These are phyloP conservation scores for Cepaea nemoralis DNA, from an alignment of 1,140 invertebrate genomes.

Conservation along the genomic window DNA sequence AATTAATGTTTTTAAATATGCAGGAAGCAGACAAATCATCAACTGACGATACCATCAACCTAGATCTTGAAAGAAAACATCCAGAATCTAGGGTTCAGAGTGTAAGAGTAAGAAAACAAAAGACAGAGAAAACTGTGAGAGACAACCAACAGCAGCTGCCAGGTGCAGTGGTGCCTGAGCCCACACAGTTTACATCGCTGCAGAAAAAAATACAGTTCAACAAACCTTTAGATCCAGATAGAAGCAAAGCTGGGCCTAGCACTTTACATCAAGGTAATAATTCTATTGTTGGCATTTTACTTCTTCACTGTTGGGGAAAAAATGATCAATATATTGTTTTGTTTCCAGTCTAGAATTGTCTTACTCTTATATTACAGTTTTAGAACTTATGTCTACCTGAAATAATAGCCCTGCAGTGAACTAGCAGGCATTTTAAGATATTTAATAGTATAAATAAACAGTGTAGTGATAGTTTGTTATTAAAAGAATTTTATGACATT, in stretches of 20 bases:
- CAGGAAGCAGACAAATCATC: slow-evolving; percentile 26
- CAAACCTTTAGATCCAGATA: slow-evolving; percentile 5
- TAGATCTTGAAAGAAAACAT: neutral
- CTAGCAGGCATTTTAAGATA: too few species aligned
- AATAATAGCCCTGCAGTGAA: too few species aligned
- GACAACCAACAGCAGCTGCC: neutral
- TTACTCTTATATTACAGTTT: too few species aligned
- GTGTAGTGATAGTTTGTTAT: too few species aligned
- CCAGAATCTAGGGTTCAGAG: neutral
- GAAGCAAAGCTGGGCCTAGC: neutral
- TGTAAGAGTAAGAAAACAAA: neutral
- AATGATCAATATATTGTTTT: too few species aligned
- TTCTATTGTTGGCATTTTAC: too few species aligned
- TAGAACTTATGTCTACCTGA: too few species aligned
- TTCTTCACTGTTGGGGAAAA: too few species aligned
- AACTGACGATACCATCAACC: slow-evolving; percentile 18
- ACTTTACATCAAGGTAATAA: slow-evolving; percentile 1
- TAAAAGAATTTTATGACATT: too few species aligned
- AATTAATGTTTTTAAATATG: neutral
- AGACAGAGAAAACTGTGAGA: neutral
- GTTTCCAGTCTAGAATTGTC: too few species aligned
- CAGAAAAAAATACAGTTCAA: slow-evolving; percentile 23
- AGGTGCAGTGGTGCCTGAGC: neutral
- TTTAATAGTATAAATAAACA: too few species aligned
- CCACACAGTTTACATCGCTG: neutral